phyloP scores from a whole-genome alignment of 2,888 invertebrate genomes.

The Tachina fera region DNA sequence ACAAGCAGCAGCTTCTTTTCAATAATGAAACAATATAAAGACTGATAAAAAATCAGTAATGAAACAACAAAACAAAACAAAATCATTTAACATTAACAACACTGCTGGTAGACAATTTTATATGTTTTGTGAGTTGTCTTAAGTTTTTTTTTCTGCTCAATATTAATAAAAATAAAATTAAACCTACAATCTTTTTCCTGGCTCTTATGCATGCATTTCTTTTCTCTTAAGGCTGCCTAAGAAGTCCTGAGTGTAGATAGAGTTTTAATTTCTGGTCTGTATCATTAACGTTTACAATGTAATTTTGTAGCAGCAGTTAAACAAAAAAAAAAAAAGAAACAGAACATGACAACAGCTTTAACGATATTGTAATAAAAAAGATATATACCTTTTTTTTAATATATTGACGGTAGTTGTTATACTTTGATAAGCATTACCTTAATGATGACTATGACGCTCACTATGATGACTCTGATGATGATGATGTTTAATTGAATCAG shows the following conservation, averaged over 20 bases:
- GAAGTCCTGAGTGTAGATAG: slow-evolving; percentile 17
- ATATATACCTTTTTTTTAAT: slow-evolving; percentile 14
- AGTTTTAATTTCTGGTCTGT: slow-evolving; percentile 48
- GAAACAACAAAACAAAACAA: not conserved
- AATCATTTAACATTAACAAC: slow-evolving; percentile 40
- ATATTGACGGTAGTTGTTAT: slow-evolving; percentile 11
- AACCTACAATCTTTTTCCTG: not conserved
- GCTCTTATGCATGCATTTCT: not conserved
- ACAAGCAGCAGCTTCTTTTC: slow-evolving; percentile 46
- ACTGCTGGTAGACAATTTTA: slow-evolving; percentile 28
- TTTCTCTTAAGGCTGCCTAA: not conserved
- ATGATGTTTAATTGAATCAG: slow-evolving; percentile 24
- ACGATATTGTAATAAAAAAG: slow-evolving; percentile 37
- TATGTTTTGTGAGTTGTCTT: not conserved
- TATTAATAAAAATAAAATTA: slow-evolving; percentile 6
- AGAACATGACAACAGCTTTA: slow-evolving; percentile 53
- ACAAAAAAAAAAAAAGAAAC: not conserved
- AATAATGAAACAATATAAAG: slow-evolving; percentile 45
- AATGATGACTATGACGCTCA: not conserved
- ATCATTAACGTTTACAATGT: slow-evolving; percentile 67
- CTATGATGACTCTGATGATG: not conserved
- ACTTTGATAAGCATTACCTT: slow-evolving; percentile 15
- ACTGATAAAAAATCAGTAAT: slow-evolving; percentile 9
- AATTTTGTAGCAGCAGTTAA: slow-evolving; percentile 46
- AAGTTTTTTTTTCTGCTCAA: not conserved